Percentiles rank a stretch among this genome's conserved stretches.
These are phyloP conservation scores for Acromyrmex heyeri DNA, from an alignment of 1,140 invertebrate species.

Conservation along the genomic window DNA sequence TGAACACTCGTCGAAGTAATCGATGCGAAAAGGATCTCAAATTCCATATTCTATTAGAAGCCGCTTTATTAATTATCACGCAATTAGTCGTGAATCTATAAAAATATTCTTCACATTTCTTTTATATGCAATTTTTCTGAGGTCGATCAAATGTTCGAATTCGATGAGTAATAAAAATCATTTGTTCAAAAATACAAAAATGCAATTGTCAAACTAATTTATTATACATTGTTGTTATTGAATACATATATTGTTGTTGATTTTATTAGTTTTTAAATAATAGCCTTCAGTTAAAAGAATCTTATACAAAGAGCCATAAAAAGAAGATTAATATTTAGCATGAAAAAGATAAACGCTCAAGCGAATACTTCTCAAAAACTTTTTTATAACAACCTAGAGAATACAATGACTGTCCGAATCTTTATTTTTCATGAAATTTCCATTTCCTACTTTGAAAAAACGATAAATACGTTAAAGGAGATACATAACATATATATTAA, in stretches of 20 bases:
- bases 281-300: neutral
- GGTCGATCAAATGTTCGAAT: neutral
- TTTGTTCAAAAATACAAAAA: neutral
- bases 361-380: neutral
- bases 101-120: neutral
- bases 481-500: neutral
- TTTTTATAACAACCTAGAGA: neutral
- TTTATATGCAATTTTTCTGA: neutral
- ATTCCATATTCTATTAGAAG: constrained; percentile 21
- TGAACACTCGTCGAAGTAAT: constrained; percentile 18
- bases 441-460: neutral
- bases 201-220: neutral
- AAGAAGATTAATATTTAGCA: constrained; percentile 12
- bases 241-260: neutral
- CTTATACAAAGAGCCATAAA: neutral
- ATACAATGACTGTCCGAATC: neutral
- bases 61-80: constrained; percentile 33
- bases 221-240: neutral
- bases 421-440: neutral
- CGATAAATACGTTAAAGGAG: neutral
- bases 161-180: neutral
- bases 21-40: neutral
- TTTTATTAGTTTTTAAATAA: neutral
- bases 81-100: neutral
- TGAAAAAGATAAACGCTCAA: neutral